Evolutionary conservation across 2,888 invertebrate species (phyloP), one percentile per base, ranked within the genome.

Genomic region (Sturmia bella): DNA sequence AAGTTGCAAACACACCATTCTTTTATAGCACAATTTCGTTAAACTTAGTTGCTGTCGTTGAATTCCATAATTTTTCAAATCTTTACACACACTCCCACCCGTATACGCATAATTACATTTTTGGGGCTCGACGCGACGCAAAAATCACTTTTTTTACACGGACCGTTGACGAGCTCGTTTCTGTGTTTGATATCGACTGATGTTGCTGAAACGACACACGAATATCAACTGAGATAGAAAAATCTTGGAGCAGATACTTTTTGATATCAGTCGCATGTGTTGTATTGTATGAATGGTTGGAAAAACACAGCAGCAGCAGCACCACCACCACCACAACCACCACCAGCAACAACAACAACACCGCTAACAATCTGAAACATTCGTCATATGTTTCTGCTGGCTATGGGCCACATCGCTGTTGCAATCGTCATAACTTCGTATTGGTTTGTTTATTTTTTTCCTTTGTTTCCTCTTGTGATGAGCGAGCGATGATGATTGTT

Each of bases 211-310:
- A 85, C 85, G 85, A 84, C 84, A 84, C 84, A 85, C 86, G 84
- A 79, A 79, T 85, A 84, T 84, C 76, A 87, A 87, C 86, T 87
- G 84, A 87, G 85, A 85, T 85, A 85, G 84, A 84, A 68, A 85
- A 81, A 84, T 84, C 85, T 85, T 79, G 84, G 68, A 83, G 78
- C 84, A 83, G 84, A 83, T 80, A 85, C 84, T 84, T 85, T 76
- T 83, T 84, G 74, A 70, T 78, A 66, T 75, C 82, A 78, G 78
- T 75, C 74, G 74, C 70, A 73, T 72, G 41, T 72, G 59, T 66
- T 57, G 75, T 78, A 59, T 57, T 66, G 41, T 72, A 57, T 64
- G 59, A 66, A 41, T 73, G 66, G 41, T 52, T 63, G 48, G 15
- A 50, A 54, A 43, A 54, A 54, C 32, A 48, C 59, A 59, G 24